Base-by-base conservation (phyloP, 2,888 invertebrate genomes). In the Lasioglossum morio region DNA sequence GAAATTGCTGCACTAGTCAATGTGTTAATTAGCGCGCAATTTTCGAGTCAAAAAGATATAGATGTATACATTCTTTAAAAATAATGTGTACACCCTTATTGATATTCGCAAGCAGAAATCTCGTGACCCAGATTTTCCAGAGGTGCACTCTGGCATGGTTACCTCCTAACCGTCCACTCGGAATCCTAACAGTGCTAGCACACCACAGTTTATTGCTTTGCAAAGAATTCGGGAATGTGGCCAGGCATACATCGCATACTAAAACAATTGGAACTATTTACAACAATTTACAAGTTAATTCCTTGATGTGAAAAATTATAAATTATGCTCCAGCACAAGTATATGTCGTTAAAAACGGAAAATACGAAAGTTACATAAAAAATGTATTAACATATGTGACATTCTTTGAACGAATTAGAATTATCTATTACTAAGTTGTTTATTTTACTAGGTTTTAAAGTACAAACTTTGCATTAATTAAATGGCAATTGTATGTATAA, bases 51-150 rank as follows among this genome's bases (percentile, higher is more conserved):
- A 23, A 10, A 69, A 10, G 0, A 69, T 34, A 10, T 23, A 34
- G 23, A 69, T 14, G 2, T 30, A 16, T 30, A 27, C 30, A 30
- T 63, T 30, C 1, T 30, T 63, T 63, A 30, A 30, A 30, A 63
- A 30, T 30, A 7, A 30, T 63, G 2, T 2, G 30, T 19, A 16
- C 63, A 30, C 7, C 63, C 63, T 63, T 63, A 63, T 30, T 63
- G 63, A 63, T 19, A 69, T 69, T 69, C 37, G 23, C 34, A 69
- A 34, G 34, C 37, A 23, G 34, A 69, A 69, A 69, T 69, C 23
- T 69, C 66, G 23, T 69, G 66, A 19, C 34, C 66, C 66, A 69
- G 37, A 69, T 34, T 69, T 69, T 69, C 34, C 66, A 69, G 66
- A 23, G 19, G 34, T 69, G 66, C 30, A 34, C 34, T 69, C 66